These are phyloP conservation scores for Telmatochromis brachygnathus DNA, from an alignment of 2,113 vertebrate genomes.

Conservation along the genomic window DNA sequence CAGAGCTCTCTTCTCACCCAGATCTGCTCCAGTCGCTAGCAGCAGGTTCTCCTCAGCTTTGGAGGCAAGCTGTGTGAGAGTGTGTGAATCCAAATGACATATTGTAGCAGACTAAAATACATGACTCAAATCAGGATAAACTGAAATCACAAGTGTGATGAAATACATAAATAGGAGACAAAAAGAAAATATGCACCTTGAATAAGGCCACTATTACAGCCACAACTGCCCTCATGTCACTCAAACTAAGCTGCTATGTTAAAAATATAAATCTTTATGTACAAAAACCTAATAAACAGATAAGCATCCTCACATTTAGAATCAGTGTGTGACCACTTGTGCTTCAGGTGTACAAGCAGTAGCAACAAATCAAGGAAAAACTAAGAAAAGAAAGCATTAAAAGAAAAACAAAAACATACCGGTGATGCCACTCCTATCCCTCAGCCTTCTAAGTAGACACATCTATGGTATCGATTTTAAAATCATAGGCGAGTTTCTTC, in stretches of 20 bases:
- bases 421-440: neutral
- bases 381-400: neutral
- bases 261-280: neutral
- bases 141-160: neutral
- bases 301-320: neutral
- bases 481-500: neutral
- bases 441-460: neutral
- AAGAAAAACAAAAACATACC: neutral
- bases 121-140: neutral
- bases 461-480: neutral
- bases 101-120: neutral
- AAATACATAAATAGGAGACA: neutral
- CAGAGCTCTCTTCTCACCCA: constrained; percentile 84
- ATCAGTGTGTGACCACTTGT: neutral
- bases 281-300: neutral
- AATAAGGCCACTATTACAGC: neutral
- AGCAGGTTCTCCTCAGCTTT: constrained; percentile 93
- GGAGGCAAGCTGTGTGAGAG: constrained; percentile 76
- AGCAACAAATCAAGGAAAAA: neutral
- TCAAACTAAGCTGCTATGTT: neutral
- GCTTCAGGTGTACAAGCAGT: neutral
- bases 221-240: neutral
- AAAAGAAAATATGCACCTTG: neutral
- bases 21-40: constrained; percentile 82
- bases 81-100: neutral